phyloP scores from a whole-genome alignment of 2,113 vertebrate genomes.

The Mustela lutreola region DNA sequence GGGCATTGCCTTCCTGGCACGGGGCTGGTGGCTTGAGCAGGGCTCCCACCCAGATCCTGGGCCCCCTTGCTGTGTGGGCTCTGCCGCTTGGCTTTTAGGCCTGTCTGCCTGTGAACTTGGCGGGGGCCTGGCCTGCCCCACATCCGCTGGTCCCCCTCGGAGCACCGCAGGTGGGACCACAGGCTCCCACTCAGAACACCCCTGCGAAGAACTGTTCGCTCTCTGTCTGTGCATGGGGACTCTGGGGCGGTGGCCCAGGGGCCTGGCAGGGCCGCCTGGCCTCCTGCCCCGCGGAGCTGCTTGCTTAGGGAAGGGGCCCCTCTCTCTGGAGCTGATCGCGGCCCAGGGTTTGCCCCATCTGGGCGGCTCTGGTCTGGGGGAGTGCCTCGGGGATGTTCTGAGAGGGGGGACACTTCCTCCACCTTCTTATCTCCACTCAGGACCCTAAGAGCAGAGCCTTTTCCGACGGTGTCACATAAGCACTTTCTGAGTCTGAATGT shows the following conservation, averaged over 20 bases:
- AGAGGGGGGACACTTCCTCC: neutral
- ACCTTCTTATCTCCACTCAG: neutral
- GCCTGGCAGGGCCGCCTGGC: neutral
- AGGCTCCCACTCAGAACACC: neutral
- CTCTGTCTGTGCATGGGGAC: neutral
- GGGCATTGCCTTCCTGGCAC: neutral
- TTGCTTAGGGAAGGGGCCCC: neutral
- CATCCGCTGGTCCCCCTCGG: fast-evolving
- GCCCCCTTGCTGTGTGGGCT: fast-evolving
- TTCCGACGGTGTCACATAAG: neutral
- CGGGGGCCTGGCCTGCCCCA: fast-evolving
- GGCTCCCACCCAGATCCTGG: neutral
- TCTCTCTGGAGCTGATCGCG: neutral
- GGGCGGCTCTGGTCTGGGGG: neutral
- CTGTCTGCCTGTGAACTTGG: neutral
- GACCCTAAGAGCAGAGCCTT: neutral
- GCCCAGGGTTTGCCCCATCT: neutral
- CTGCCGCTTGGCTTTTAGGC: neutral
- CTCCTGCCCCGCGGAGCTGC: neutral
- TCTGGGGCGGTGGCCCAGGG: neutral
- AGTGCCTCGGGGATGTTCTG: neutral
- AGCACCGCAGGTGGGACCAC: neutral
- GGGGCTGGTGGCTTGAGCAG: neutral
- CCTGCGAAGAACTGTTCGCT: fast-evolving
- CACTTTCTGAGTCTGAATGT: fast-evolving